phyloP scores from a whole-genome alignment of 2,888 invertebrate genomes.

The Stictocephala bisonia region DNA sequence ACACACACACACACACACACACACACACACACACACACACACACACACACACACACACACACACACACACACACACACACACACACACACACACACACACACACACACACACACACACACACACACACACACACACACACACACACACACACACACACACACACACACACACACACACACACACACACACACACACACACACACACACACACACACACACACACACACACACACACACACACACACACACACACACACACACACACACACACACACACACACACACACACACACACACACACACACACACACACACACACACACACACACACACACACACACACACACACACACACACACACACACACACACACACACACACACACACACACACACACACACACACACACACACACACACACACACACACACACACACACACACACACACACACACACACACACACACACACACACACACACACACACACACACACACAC shows the following conservation, averaged over 20 bases:
- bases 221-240: neutral
- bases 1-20: neutral
- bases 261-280: neutral
- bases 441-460: too few relatives aligned
- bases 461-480: too few relatives aligned
- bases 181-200: neutral
- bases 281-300: neutral
- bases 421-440: too few relatives aligned
- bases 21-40: neutral
- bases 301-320: too few relatives aligned
- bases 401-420: too few relatives aligned
- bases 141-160: neutral
- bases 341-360: too few relatives aligned
- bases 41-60: neutral
- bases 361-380: too few relatives aligned
- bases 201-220: slow-evolving; percentile 7
- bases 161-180: neutral
- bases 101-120: neutral
- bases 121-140: neutral
- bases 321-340: too few relatives aligned
- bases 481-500: too few relatives aligned
- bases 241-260: neutral
- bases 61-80: neutral
- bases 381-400: too few relatives aligned
- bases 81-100: neutral